Evolutionary conservation across 2,113 vertebrate genomes (phyloP).

Genomic region (Gymnorhina tibicen): DNA sequence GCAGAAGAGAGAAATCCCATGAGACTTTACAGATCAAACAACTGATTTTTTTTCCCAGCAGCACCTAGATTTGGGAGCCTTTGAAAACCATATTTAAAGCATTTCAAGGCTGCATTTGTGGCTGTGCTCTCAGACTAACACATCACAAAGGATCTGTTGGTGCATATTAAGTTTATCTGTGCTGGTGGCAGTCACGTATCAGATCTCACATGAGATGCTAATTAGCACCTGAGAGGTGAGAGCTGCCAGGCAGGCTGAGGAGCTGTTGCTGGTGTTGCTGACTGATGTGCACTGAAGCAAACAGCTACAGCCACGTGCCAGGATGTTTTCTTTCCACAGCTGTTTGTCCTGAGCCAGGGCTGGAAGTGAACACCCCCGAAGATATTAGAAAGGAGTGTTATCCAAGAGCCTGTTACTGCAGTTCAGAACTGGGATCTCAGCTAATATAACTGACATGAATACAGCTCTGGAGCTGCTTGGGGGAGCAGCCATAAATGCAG

Average conservation of each 20-base stretch:
- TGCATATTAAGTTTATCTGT: background rate
- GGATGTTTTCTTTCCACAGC: background rate
- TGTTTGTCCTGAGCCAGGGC: background rate
- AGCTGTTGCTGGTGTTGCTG: background rate
- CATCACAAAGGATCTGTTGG: background rate
- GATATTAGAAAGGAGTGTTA: background rate
- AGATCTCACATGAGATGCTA: background rate
- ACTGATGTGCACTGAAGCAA: background rate
- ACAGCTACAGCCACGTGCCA: background rate
- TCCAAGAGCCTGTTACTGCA: background rate
- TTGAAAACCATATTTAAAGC: background rate
- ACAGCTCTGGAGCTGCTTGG: background rate
- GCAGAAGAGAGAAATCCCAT: background rate
- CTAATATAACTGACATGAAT: background rate
- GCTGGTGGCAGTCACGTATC: background rate
- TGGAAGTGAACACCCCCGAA: background rate
- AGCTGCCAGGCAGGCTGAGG: background rate
- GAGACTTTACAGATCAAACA: background rate
- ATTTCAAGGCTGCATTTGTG: background rate
- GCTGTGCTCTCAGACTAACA: background rate
- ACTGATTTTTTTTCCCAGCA: background rate
- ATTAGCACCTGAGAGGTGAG: constrained; percentile 38
- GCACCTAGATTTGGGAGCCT: background rate
- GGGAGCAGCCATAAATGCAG: background rate
- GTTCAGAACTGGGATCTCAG: background rate